Base-by-base conservation (phyloP, 2,888 invertebrate genomes). In the Druceiella hillmani region DNA sequence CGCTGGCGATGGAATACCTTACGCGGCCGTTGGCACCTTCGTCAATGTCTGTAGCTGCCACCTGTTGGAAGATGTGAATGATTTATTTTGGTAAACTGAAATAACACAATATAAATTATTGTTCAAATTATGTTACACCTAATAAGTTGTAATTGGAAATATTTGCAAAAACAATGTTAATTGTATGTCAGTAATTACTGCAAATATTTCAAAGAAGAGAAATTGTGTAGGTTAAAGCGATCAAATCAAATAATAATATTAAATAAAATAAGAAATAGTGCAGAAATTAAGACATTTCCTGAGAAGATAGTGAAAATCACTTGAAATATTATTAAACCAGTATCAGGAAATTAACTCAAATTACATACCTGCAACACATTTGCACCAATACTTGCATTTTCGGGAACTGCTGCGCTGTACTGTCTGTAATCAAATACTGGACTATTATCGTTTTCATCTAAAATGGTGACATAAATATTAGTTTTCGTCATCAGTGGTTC, bases 311-410 rank as follows among this genome's bases (percentile, higher is more conserved):
- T n/a, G n/a, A n/a, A n/a, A n/a, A 30, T 30, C 14, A 15, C 12
- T 30, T 11, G 10, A 5, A 9, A 14, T 7, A 20, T 16, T 32
- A 24, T 22, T 29, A 33, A 38, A 34, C 37, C 14, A 16, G 31
- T 14, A 37, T 37, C n/a, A 33, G 51, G 30, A 9, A 27, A 16
- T 16, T 7, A 13, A 26, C 10, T 3, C 5, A 3, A 13, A 10
- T 15, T 36, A 42, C 55, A 62, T 62, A 85, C 87, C 75, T 89
- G 88, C 25, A 93, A 62, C 1, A 95, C 87, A 59, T 87, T 90
- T 26, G 88, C 87, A 4, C 94, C 95, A 49, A 93, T 88, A 48
- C 87, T 87, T n/a, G 91, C 88, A 62, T 94, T 91, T 68, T 95
- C 95, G 1, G 89, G 87, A 17, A 93, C 85, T 2, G 86, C 84